Conservation (phyloP, 1,140 invertebrate genomes). For the Cotesia glomerata region DNA sequence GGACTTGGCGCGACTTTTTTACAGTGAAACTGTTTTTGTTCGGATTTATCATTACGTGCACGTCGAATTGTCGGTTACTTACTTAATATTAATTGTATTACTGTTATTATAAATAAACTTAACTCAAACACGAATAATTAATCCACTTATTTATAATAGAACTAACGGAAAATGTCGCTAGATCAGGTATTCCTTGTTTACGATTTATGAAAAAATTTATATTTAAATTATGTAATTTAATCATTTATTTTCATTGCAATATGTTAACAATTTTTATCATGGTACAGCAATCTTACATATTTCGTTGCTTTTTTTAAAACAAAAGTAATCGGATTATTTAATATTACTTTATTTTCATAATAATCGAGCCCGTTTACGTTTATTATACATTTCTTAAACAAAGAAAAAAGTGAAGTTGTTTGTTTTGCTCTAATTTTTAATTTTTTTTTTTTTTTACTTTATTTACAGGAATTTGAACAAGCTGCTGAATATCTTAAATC, state of each 20-base stretch:
- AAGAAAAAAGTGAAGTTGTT: neutral
- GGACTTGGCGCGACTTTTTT: too few relatives aligned
- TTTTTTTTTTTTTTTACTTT: neutral
- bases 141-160: too few relatives aligned
- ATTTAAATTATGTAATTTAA: too few relatives aligned
- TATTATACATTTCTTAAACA: neutral
- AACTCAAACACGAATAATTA: too few relatives aligned
- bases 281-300: neutral
- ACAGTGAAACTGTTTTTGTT: too few relatives aligned
- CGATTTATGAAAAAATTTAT: neutral
- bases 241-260: too few relatives aligned
- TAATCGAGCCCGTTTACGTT: neutral
- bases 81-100: too few relatives aligned
- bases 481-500: conserved; percentile 82
- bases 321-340: neutral
- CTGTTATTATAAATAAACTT: too few relatives aligned
- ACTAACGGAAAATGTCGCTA: neutral
- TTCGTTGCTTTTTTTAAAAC: neutral
- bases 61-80: too few relatives aligned
- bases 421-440: neutral
- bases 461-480: conserved; percentile 77
- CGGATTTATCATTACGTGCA: too few relatives aligned
- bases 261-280: neutral
- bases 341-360: neutral
- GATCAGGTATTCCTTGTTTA: neutral